These are phyloP conservation scores for Drosophila rubida DNA, from an alignment of 2,888 invertebrate genomes.

Conservation along the genomic window DNA sequence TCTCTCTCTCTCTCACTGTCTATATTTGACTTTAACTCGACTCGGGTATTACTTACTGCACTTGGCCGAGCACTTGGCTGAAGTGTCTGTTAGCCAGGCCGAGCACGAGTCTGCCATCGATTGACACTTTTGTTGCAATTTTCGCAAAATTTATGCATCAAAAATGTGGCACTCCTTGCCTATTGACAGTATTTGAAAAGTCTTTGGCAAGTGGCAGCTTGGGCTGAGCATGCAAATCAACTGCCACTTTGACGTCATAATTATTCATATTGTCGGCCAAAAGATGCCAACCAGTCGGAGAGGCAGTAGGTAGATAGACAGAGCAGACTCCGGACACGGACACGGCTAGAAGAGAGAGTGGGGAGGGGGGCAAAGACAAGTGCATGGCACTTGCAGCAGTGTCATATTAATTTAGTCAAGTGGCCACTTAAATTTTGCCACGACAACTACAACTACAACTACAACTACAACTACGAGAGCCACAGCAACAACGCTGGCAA, in stretches of 20 bases:
- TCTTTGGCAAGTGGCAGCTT: constrained; percentile 40
- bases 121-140: constrained; percentile 39
- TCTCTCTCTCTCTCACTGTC: neutral
- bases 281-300: constrained; percentile 42
- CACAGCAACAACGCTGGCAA: neutral
- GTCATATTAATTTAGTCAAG: constrained; percentile 80
- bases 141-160: constrained; percentile 30
- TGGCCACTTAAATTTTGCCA: constrained; percentile 77
- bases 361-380: constrained; percentile 45
- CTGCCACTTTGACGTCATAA: constrained; percentile 66
- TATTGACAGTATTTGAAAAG: constrained; percentile 41
- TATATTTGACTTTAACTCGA: neutral
- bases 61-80: constrained; percentile 23
- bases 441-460: constrained; percentile 44
- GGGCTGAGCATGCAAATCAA: constrained; percentile 68
- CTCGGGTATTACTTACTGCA: constrained; percentile 17
- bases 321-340: neutral
- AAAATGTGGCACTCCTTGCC: constrained; percentile 28
- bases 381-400: constrained; percentile 70
- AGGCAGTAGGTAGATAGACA: constrained; percentile 20
- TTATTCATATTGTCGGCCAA: constrained; percentile 73
- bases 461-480: neutral
- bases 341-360: neutral
- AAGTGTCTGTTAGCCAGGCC: neutral
- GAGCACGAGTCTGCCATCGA: constrained; percentile 7